These are phyloP conservation scores for Anaspis maculata DNA, from an alignment of 2,888 invertebrate genomes.

Conservation along the genomic window DNA sequence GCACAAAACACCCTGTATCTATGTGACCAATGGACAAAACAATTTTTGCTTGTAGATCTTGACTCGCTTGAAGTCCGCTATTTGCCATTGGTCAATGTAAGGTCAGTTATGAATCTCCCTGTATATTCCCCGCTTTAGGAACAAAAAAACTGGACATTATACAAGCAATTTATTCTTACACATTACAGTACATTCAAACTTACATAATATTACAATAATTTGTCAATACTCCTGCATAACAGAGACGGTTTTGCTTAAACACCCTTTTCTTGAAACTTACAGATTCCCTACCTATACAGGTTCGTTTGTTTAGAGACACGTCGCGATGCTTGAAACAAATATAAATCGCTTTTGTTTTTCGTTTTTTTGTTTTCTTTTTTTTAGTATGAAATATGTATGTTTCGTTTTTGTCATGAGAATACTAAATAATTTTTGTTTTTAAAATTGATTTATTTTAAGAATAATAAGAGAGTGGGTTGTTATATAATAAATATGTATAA, in stretches of 20 bases:
- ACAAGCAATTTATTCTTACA: slow-evolving; percentile 42
- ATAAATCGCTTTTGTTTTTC: slow-evolving; percentile 23
- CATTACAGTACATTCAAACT: slow-evolving; percentile 42
- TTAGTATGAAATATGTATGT: slow-evolving; percentile 29
- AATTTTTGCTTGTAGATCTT: too few species aligned
- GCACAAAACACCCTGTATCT: too few species aligned
- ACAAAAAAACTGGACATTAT: too few species aligned
- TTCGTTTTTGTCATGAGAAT: slow-evolving; percentile 20
- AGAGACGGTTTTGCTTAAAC: slow-evolving; percentile 19
- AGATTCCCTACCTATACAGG: slow-evolving; percentile 26
- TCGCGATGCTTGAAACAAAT: slow-evolving; percentile 23
- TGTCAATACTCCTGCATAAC: slow-evolving; percentile 27
- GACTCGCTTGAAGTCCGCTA: too few species aligned
- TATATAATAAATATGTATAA: too few species aligned
- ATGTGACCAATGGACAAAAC: too few species aligned
- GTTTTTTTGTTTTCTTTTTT: slow-evolving; percentile 13
- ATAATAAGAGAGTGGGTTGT: slow-evolving; percentile 29
- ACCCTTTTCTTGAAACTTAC: slow-evolving; percentile 30
- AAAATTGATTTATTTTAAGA: too few species aligned
- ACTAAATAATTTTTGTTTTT: background rate
- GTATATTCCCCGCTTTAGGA: too few species aligned
- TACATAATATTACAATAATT: slow-evolving; percentile 34
- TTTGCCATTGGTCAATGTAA: too few species aligned
- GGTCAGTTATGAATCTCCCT: too few species aligned
- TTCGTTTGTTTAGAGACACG: slow-evolving; percentile 13